Evolutionary conservation across 2,888 invertebrate species (phyloP).

Genomic region (Microchrysa polita): DNA sequence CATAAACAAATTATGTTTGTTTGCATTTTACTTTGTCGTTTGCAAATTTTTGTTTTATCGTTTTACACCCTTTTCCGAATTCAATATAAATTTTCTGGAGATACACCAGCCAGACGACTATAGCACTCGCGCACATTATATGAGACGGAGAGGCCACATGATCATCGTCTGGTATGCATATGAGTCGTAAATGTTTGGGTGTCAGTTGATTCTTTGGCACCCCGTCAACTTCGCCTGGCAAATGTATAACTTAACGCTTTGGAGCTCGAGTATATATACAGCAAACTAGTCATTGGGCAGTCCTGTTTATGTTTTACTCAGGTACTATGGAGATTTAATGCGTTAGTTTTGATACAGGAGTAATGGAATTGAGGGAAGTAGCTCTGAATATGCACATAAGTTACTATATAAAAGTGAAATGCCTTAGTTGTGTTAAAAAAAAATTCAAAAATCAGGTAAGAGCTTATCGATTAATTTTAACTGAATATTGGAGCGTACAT

Average conservation of each 20-base stretch:
- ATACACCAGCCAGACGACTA: too few species aligned
- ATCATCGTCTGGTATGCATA: too few species aligned
- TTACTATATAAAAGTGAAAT: background rate
- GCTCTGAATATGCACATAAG: background rate
- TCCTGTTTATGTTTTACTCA: conserved; percentile 17
- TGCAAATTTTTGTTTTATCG: conserved; percentile 7
- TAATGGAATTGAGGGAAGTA: background rate
- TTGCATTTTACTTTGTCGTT: conserved; percentile 40
- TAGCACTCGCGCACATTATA: too few species aligned
- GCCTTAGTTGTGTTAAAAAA: background rate
- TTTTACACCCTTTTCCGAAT: background rate
- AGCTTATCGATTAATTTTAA: background rate
- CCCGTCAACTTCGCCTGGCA: conserved; percentile 19
- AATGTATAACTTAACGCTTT: background rate
- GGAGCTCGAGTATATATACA: conserved; percentile 5
- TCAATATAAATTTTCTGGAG: too few species aligned
- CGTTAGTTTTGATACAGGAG: background rate
- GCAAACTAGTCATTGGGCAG: background rate
- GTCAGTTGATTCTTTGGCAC: conserved; percentile 9
- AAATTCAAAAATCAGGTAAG: too few species aligned
- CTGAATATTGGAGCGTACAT: background rate
- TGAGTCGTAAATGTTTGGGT: background rate
- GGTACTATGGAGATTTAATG: background rate
- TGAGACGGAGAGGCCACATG: too few species aligned
- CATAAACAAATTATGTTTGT: conserved; percentile 49